phyloP scores from a whole-genome alignment of 92 coral and sea anemone genomes.

The Siderastrea radians region DNA sequence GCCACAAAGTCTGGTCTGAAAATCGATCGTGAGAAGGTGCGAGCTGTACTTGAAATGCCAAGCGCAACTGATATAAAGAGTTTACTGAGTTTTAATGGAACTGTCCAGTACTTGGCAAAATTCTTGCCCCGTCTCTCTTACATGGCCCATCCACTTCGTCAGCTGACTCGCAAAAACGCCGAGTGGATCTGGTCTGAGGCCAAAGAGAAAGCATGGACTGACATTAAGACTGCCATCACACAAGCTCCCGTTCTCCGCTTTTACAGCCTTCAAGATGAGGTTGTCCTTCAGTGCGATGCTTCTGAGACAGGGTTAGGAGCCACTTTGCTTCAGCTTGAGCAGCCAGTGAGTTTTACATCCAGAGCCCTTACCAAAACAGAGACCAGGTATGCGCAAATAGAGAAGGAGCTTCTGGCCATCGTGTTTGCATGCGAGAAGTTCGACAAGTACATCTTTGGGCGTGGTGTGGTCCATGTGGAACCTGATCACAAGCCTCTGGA shows the following conservation, averaged over 20 bases:
- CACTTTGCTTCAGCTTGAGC: neutral
- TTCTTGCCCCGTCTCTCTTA: neutral
- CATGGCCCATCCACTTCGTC: conserved; percentile 2
- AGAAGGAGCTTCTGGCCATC: neutral
- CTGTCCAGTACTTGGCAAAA: conserved; percentile 3
- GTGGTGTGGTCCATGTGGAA: conserved; percentile 1
- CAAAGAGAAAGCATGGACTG: neutral
- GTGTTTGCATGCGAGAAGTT: conserved; percentile 14
- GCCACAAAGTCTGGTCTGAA: neutral
- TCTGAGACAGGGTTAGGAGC: conserved; percentile 1
- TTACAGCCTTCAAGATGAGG: too few relatives aligned
- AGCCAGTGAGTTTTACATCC: conserved; percentile 5
- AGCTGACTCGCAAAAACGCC: neutral
- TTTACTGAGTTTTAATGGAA: neutral
- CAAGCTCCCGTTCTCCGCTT: neutral
- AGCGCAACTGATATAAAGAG: neutral
- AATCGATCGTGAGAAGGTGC: neutral
- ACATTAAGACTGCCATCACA: conserved; percentile 3
- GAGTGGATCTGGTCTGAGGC: neutral
- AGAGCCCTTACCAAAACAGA: neutral
- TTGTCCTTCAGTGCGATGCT: conserved; percentile 1
- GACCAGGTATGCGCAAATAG: conserved; percentile 5
- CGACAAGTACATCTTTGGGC: neutral
- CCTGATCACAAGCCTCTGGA: neutral
- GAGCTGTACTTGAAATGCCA: neutral